Percentiles rank a stretch among this genome's conserved stretches.
Evolutionary conservation across 2,888 invertebrate genomes (phyloP).

Genomic region (Drosophila paranaensis): DNA sequence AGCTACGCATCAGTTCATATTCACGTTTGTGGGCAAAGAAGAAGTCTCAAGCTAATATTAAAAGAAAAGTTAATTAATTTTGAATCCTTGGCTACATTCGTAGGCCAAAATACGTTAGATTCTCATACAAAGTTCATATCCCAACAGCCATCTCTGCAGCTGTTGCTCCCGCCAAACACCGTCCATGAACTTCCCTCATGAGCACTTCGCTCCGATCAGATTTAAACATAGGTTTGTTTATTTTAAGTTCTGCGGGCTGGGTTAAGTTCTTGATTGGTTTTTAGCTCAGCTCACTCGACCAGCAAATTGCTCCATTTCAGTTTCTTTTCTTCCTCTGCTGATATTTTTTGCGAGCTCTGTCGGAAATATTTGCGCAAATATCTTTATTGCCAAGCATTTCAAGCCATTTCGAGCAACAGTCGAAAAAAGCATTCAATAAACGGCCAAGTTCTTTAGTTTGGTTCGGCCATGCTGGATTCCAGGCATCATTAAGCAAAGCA

Average conservation of each 20-base stretch:
- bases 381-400: constrained; percentile 70
- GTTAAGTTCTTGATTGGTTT: constrained; percentile 34
- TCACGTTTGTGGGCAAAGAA: background rate
- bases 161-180: background rate
- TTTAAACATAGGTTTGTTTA: constrained; percentile 15
- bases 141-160: background rate
- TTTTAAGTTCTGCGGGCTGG: constrained; percentile 3
- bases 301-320: constrained; percentile 73
- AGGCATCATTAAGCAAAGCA: constrained; percentile 72
- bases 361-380: constrained; percentile 66
- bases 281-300: constrained; percentile 26
- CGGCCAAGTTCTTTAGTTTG: constrained; percentile 37
- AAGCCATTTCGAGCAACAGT: constrained; percentile 31
- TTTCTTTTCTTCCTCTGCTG: constrained; percentile 11
- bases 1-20: background rate
- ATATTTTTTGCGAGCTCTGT: constrained; percentile 26
- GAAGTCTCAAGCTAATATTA: background rate
- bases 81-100: background rate
- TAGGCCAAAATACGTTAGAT: background rate
- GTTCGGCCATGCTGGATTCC: constrained; percentile 84
- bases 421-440: constrained; percentile 60
- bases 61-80: background rate
- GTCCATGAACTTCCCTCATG: background rate
- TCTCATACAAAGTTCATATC: background rate
- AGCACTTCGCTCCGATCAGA: background rate